Evolutionary conservation across 2,113 vertebrate species (phyloP), one percentile per base, ranked within the genome.

Genomic region (Balaeniceps rex): DNA sequence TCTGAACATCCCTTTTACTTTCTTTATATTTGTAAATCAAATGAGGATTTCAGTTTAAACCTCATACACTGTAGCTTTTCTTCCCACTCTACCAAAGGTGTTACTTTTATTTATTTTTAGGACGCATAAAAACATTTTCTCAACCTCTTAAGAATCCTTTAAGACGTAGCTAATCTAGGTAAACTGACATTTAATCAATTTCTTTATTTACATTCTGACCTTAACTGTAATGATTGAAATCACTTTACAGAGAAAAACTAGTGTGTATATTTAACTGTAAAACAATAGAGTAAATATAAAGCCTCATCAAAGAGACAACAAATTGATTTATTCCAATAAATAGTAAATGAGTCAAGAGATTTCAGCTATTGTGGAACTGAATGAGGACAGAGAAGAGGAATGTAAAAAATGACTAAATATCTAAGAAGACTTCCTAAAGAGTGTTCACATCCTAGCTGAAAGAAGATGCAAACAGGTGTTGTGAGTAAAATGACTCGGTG

Each of bases 141-240:
- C 72, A 70, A 40, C 83, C 29, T 92, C 63, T 77, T 83, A 75
- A 90, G 82, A 77, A 93, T 93, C 54, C 71, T 88, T 92, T 90
- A 85, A 86, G 54, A 66, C 0, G 0, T 19, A 74, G 25, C 36
- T 93, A 88, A 93, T 93, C 75, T 85, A 46, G 16, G 42, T 66
- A 85, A 96, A 77, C 63, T 92, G 88, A 77, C 79, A 93, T 92
- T 83, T 93, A 96, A 92, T 96, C 70, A 86, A 83, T 96, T 83
- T 72, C 40, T 85, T 89, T 94, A 92, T 96, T 92, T 95, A 81
- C 46, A 77, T 93, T 93, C 75, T 92, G 79, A 80, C 71, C 85
- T 80, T 93, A 88, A 81, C 40, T 70, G 22, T 74, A 86, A 66
- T 51, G 19, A 42, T 74, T 80, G 38, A 90, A 91, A 83, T 65